Base-by-base conservation (phyloP, 2,797 vertebrate genomes). In the Echiichthys vipera region DNA sequence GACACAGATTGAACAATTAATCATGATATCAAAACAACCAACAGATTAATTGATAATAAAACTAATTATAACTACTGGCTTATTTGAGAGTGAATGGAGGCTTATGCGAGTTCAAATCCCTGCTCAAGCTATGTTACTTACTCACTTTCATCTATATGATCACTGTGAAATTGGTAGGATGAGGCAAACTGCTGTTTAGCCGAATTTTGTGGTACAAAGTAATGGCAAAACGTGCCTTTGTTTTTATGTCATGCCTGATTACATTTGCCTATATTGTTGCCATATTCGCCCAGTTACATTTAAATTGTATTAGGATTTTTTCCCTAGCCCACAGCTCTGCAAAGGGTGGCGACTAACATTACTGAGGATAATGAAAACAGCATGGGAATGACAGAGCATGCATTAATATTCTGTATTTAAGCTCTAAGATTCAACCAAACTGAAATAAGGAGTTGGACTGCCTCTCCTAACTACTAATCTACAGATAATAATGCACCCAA, bases 201-300 rank as follows among this genome's bases (percentile, higher is more conserved):
- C 29, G 20, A 57, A 34, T 50, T 47, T 37, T 18, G 10, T 25
- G 36, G 5, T 34, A 68, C 1, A 27, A 64, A 74, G 46, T 34
- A 30, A 57, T 10, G n/a, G 39, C 29, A 71, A 59, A 61, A 17
- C 0, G 1, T 5, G 8, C 8, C n/a, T 24, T 53, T 65, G 32
- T 58, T 76, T 72, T n/a, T 2, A 6, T 54, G 34, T 12, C 47
- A 29, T 24, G 42, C 25, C 42, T 42, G 34, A 70, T 62, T 56
- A 59, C 43, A 61, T 24, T 49, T 42, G 8, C 25, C 53, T 18
- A 14, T 47, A 64, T 58, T 13, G 53, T 34, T 62, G 8, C 15
- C 27, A 51, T 24, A 56, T 53, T 62, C 13, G 18, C 43, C 34
- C 3, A 39, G 32, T 57, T 67, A 49, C 25, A 63, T 55, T 62